Conservation (phyloP, 2,888 invertebrate species). For the Silvanus unidentatus region DNA sequence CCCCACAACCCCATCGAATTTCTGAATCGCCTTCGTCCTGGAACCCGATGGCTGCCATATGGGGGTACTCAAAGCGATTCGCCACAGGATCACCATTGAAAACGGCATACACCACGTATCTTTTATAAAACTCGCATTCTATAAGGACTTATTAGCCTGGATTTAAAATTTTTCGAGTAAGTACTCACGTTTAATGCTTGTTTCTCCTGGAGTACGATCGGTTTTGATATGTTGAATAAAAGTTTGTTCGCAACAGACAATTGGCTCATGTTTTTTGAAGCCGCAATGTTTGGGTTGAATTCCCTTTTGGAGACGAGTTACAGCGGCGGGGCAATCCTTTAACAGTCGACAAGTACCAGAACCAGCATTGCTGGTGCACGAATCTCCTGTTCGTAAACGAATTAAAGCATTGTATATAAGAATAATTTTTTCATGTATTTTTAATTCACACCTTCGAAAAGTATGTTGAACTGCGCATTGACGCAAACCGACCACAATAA, state of each 20-base stretch:
- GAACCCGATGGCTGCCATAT: constrained; percentile 44
- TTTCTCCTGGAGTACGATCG: constrained; percentile 17
- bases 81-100: constrained; percentile 46
- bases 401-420: too few species aligned
- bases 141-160: constrained; percentile 43
- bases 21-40: constrained; percentile 11
- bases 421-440: too few species aligned
- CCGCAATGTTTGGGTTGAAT: constrained; percentile 30
- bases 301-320: constrained; percentile 21
- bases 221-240: neutral
- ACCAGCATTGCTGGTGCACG: constrained; percentile 7
- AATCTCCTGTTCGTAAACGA: constrained; percentile 11
- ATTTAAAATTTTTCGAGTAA: constrained; percentile 44
- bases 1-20: constrained; percentile 58
- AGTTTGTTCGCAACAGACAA: constrained; percentile 30
- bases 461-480: too few species aligned
- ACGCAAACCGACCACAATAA: too few species aligned
- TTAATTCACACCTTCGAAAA: too few species aligned
- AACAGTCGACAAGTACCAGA: constrained; percentile 27
- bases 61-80: constrained; percentile 51
- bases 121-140: constrained; percentile 37
- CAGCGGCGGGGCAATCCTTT: constrained; percentile 25
- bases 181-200: constrained; percentile 22
- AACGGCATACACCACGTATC: constrained; percentile 41
- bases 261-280: constrained; percentile 28